A percentile compares a stretch with the other conserved stretches of the same genome.
phyloP scores from a whole-genome alignment of 2,797 vertebrate genomes.

The Siniperca obscura region DNA sequence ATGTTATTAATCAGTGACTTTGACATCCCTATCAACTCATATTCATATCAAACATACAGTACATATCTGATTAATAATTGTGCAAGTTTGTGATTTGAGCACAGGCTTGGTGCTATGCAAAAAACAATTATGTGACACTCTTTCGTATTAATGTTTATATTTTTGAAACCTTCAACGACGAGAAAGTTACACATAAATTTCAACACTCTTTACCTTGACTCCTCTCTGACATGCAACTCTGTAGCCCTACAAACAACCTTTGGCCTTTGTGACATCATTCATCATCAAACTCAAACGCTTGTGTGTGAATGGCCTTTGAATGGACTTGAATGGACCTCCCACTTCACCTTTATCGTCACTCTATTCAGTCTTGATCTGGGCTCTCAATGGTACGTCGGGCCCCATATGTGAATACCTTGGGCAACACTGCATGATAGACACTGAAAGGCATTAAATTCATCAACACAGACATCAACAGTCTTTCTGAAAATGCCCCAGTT shows the following conservation, averaged over 20 bases:
- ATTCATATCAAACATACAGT: neutral
- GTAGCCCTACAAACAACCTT: conserved; percentile 53
- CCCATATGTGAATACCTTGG: conserved; percentile 72
- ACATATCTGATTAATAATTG: neutral
- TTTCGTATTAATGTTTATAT: neutral
- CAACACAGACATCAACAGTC: conserved; percentile 62
- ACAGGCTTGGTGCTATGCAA: neutral
- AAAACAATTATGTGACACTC: neutral
- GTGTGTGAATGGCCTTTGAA: conserved; percentile 63
- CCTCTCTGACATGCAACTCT: conserved; percentile 56
- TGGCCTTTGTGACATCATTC: conserved; percentile 61
- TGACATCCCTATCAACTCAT: neutral
- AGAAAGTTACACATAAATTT: conserved; percentile 27
- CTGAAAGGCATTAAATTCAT: conserved; percentile 71
- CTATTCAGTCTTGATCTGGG: conserved; percentile 57
- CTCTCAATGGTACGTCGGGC: conserved; percentile 59
- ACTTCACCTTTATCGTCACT: conserved; percentile 68
- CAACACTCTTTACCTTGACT: conserved; percentile 53
- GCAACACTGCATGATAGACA: conserved; percentile 54
- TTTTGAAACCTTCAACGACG: neutral
- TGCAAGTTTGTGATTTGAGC: neutral
- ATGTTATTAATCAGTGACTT: neutral
- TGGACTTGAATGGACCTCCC: conserved; percentile 71
- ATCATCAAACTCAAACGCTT: conserved; percentile 53
- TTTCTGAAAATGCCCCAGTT: conserved; percentile 49